Evolutionary conservation across 2,113 vertebrate genomes (phyloP).

Genomic region (Paracyprichromis sp.): DNA sequence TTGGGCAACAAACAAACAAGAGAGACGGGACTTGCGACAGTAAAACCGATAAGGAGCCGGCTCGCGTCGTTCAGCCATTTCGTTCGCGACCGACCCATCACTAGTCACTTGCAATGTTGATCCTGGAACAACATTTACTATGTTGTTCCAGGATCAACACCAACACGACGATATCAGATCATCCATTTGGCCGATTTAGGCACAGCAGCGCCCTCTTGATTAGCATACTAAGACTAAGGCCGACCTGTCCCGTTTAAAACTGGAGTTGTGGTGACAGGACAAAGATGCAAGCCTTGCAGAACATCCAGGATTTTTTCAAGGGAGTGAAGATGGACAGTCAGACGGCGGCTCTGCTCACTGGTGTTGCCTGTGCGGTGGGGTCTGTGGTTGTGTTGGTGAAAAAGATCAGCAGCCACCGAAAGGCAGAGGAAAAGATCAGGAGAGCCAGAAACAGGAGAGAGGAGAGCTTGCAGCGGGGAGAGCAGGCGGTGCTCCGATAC

Average conservation of each 20-base stretch:
- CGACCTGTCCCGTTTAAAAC: rapidly evolving
- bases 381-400: slow-evolving; percentile 23
- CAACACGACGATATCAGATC: too few relatives aligned
- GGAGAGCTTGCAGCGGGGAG: slow-evolving; percentile 30
- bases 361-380: slow-evolving; percentile 1
- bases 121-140: too few relatives aligned
- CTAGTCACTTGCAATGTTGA: too few relatives aligned
- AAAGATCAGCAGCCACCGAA: background rate
- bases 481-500: slow-evolving; percentile 38
- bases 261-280: background rate
- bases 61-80: too few relatives aligned
- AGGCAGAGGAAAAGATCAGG: slow-evolving; percentile 23
- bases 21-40: too few relatives aligned
- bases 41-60: too few relatives aligned
- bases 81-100: too few relatives aligned
- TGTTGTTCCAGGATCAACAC: too few relatives aligned
- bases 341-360: background rate
- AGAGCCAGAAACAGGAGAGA: slow-evolving; percentile 42
- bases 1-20: too few relatives aligned
- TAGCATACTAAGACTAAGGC: background rate
- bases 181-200: too few relatives aligned
- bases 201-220: background rate
- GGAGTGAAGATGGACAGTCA: background rate
- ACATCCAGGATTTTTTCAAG: background rate
- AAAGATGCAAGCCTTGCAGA: background rate